A percentile compares a stretch with the other conserved stretches of the same genome.
Evolutionary conservation across 2,888 invertebrate genomes (phyloP).

Genomic region (Ophion costatus): DNA sequence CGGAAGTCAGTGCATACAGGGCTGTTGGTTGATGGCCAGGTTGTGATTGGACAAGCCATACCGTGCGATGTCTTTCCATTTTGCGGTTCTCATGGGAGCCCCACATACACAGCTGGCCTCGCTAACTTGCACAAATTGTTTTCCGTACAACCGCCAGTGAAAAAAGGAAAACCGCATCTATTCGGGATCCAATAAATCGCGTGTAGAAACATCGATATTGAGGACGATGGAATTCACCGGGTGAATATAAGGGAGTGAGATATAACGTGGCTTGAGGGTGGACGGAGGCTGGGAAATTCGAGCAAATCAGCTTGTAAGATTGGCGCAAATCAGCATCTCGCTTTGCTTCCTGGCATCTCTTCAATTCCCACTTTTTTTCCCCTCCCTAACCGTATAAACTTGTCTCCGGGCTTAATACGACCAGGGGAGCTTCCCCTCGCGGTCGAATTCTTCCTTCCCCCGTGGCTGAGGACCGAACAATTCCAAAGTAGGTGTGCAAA

Average conservation of each 20-base stretch:
- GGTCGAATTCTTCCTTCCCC: neutral
- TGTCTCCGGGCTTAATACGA: slow-evolving; percentile 14
- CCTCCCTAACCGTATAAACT: slow-evolving; percentile 13
- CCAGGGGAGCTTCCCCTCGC: slow-evolving; percentile 18
- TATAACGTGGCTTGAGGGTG: neutral
- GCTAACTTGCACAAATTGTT: slow-evolving; percentile 36
- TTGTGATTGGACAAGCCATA: slow-evolving; percentile 48
- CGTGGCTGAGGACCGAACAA: slow-evolving; percentile 18
- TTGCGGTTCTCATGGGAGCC: slow-evolving; percentile 20
- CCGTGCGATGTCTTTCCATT: slow-evolving; percentile 42
- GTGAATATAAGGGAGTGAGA: neutral
- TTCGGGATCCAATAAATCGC: slow-evolving; percentile 4
- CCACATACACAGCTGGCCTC: slow-evolving; percentile 6
- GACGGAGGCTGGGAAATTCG: slow-evolving; percentile 16
- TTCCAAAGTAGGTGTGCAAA: slow-evolving; percentile 23
- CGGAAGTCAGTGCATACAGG: slow-evolving; percentile 24
- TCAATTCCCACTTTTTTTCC: neutral
- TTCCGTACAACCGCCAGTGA: slow-evolving; percentile 5
- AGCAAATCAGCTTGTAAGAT: slow-evolving; percentile 21
- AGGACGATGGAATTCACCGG: neutral
- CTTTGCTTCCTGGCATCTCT: neutral
- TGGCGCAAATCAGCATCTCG: neutral
- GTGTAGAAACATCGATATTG: neutral
- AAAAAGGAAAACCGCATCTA: slow-evolving; percentile 6
- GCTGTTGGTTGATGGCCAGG: slow-evolving; percentile 36